phyloP scores from a whole-genome alignment of 2,797 vertebrate genomes.

The Coracias cyanogaster region DNA sequence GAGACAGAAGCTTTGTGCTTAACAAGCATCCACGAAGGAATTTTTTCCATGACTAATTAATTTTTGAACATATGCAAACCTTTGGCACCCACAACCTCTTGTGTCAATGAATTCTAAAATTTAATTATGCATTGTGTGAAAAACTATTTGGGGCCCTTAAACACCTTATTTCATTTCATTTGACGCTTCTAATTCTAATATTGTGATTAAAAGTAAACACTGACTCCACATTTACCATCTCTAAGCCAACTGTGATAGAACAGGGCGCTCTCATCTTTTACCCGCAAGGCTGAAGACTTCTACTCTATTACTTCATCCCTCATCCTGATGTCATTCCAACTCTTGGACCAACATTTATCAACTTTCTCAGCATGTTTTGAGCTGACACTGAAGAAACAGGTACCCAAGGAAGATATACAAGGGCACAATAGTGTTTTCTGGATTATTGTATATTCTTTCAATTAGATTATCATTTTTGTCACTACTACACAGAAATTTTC shows the following conservation, averaged over 20 bases:
- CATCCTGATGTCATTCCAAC: neutral
- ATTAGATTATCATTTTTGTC: neutral
- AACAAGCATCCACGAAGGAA: neutral
- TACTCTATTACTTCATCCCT: neutral
- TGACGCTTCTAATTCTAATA: neutral
- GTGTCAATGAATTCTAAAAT: conserved; percentile 9
- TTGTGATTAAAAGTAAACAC: neutral
- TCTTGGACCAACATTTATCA: neutral
- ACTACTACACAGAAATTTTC: neutral
- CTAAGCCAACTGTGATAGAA: neutral
- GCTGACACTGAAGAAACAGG: neutral
- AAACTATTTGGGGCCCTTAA: conserved; percentile 1
- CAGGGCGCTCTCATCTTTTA: neutral
- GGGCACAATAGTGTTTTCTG: neutral
- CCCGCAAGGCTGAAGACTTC: neutral
- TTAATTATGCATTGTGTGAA: conserved; percentile 64
- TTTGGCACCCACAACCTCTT: neutral
- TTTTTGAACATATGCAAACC: neutral
- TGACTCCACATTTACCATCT: neutral
- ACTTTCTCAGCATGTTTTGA: neutral
- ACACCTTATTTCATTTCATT: neutral
- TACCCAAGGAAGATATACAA: neutral
- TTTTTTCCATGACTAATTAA: neutral
- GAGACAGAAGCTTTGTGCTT: neutral
- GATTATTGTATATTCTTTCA: neutral